Evolutionary conservation across 2,888 invertebrate species (phyloP).

Genomic region (Drosophila gaucha): DNA sequence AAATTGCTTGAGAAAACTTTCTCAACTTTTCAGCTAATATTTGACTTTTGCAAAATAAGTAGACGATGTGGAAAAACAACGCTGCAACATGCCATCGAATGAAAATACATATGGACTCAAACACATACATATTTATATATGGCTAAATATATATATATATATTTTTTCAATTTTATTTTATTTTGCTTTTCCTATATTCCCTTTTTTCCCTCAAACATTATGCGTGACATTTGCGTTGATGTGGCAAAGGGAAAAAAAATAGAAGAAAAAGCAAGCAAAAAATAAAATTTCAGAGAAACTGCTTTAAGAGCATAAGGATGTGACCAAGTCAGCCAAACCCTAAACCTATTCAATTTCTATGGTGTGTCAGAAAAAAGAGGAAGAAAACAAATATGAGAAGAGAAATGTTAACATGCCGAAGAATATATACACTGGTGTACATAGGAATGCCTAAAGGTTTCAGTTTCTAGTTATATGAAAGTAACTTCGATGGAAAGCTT

Average conservation of each 20-base stretch:
- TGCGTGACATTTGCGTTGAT: conserved; percentile 76
- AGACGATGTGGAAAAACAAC: conserved; percentile 77
- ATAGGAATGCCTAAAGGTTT: too few species aligned
- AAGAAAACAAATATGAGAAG: neutral
- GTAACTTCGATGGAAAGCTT: too few species aligned
- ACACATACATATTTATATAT: conserved; percentile 14
- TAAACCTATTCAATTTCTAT: conserved; percentile 24
- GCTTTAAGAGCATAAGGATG: conserved; percentile 41
- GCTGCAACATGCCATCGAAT: conserved; percentile 55
- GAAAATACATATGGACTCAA: conserved; percentile 38
- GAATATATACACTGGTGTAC: neutral
- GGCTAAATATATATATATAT: conserved; percentile 11
- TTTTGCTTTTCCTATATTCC: conserved; percentile 24
- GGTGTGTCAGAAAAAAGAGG: neutral
- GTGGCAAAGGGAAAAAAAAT: conserved; percentile 30
- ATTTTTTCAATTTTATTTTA: conserved; percentile 39
- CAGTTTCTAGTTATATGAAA: too few species aligned
- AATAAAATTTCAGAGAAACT: conserved; percentile 18
- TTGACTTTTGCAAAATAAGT: conserved; percentile 80
- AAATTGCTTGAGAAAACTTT: conserved; percentile 82
- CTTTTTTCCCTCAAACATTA: conserved; percentile 61
- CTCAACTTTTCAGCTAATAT: conserved; percentile 83
- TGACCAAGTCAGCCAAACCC: conserved; percentile 25
- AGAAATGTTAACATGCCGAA: too few species aligned
- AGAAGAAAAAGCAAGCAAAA: conserved; percentile 13